phyloP scores from a whole-genome alignment of 2,797 vertebrate genomes.

The Malacoctenus gilli region DNA sequence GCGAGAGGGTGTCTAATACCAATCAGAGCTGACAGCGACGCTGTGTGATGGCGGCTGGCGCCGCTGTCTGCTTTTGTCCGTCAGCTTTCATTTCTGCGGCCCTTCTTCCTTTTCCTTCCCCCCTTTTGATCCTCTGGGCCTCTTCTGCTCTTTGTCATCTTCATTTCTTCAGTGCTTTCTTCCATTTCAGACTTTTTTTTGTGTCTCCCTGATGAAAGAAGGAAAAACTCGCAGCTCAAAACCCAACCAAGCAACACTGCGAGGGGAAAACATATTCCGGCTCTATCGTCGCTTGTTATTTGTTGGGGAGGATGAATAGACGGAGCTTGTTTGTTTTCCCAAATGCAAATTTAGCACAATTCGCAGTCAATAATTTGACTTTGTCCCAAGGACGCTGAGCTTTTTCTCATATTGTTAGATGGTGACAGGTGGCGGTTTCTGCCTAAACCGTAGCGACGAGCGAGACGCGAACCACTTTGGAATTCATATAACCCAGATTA shows the following conservation, averaged over 20 bases:
- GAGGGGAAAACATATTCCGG: neutral
- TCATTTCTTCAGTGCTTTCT: too few relatives aligned
- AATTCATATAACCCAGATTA: conserved; percentile 35
- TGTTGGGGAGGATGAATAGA: neutral
- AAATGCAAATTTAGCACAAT: conserved; percentile 16
- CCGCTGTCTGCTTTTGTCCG: neutral
- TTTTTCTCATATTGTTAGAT: conserved; percentile 25
- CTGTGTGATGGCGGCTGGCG: neutral
- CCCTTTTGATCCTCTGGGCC: neutral
- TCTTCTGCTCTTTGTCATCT: neutral
- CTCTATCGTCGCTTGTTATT: conserved; percentile 5
- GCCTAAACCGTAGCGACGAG: conserved; percentile 33
- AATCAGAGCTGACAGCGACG: conserved; percentile 4
- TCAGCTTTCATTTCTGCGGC: too few relatives aligned
- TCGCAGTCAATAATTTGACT: conserved; percentile 27
- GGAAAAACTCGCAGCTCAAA: neutral
- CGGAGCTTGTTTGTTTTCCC: conserved; percentile 12
- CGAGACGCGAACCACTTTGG: conserved; percentile 12
- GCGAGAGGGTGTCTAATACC: conserved; percentile 10
- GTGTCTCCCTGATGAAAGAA: neutral
- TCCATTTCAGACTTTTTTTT: neutral
- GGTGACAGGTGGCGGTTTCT: conserved; percentile 27
- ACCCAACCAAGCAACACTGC: neutral
- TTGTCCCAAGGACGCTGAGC: conserved; percentile 23
- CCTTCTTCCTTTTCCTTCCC: neutral